Evolutionary conservation across 2,888 invertebrate species (phyloP).

Genomic region (Imbricaverruca yamaguchii): DNA sequence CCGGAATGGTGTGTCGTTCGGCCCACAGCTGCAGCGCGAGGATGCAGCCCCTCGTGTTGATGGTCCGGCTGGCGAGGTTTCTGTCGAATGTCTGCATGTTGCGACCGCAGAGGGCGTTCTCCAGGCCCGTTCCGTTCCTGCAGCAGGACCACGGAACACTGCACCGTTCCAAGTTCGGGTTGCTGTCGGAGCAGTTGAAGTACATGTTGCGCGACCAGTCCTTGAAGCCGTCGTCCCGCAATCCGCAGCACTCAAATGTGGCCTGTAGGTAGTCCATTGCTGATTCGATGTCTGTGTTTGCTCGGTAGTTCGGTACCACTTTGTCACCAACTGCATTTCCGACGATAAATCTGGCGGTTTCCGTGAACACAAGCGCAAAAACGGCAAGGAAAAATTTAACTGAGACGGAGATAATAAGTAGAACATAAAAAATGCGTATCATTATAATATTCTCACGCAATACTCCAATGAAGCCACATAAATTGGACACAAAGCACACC

Average conservation of each 20-base stretch:
- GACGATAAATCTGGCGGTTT: conserved; percentile 31
- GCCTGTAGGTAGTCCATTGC: conserved; percentile 31
- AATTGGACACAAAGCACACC: background rate
- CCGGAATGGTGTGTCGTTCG: background rate
- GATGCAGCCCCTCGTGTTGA: background rate
- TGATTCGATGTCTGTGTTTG: conserved; percentile 30
- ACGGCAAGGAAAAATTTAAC: conserved; percentile 30
- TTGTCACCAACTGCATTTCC: conserved; percentile 28
- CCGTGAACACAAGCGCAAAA: conserved; percentile 31
- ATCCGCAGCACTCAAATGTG: conserved; percentile 29
- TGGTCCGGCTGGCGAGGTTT: background rate
- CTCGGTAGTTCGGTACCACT: conserved; percentile 30
- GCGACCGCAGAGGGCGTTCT: background rate
- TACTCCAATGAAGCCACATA: background rate
- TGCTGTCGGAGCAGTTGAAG: conserved; percentile 68
- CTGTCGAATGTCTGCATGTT: background rate
- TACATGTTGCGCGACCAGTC: conserved; percentile 94
- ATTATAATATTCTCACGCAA: background rate
- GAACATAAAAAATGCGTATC: background rate
- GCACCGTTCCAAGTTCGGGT: conserved; percentile 30
- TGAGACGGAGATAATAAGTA: conserved; percentile 31
- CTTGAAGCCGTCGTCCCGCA: conserved; percentile 52
- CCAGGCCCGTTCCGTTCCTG: background rate
- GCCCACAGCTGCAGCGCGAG: background rate
- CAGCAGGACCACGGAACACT: conserved; percentile 33